phyloP scores from a whole-genome alignment of 2,113 vertebrate genomes.

The Pristiophorus japonicus region DNA sequence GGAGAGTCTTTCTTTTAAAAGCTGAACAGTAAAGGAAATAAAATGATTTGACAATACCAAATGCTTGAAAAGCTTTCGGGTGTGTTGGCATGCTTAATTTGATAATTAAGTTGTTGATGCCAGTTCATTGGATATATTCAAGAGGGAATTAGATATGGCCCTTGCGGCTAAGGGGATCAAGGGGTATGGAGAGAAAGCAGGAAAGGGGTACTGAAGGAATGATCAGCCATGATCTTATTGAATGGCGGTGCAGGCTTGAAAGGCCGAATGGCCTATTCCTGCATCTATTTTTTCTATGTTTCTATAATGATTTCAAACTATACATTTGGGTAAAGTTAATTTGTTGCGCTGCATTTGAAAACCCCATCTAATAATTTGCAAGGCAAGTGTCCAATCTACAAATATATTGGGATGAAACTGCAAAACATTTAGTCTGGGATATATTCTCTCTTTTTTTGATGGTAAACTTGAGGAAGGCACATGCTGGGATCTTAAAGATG shows the following conservation, averaged over 20 bases:
- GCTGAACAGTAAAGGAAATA: background rate
- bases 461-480: too few species aligned
- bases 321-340: background rate
- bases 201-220: too few species aligned
- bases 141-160: too few species aligned
- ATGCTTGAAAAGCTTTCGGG: background rate
- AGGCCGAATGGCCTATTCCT: too few species aligned
- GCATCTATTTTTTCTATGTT: too few species aligned
- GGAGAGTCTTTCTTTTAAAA: background rate
- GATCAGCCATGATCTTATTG: too few species aligned
- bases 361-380: background rate
- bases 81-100: background rate
- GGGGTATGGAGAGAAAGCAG: too few species aligned
- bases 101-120: too few species aligned
- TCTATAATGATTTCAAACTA: background rate
- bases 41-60: background rate
- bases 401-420: background rate
- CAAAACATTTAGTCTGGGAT: background rate
- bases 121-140: too few species aligned
- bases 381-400: background rate
- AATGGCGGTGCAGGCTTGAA: too few species aligned
- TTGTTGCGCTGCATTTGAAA: background rate
- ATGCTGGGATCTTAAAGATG: background rate
- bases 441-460: background rate
- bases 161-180: too few species aligned